Evolutionary conservation across 35 echinoderm and acorn worm species (phyloP).

Genomic region (Ophiothrix spiculata): DNA sequence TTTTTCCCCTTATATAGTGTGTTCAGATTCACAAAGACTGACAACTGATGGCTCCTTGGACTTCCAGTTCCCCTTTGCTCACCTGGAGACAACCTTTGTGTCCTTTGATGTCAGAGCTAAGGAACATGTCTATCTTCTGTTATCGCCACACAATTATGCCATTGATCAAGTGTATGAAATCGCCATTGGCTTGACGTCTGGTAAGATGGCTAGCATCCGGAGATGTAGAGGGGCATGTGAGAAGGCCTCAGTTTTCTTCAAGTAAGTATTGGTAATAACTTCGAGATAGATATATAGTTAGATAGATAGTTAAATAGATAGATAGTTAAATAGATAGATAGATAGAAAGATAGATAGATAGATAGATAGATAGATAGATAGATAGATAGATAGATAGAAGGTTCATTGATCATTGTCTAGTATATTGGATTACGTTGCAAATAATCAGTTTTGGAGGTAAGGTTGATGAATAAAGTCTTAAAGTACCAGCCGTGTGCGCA

Average conservation of each 20-base stretch:
- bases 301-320: no score
- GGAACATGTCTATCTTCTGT: neutral
- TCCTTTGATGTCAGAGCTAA: conserved; percentile 12
- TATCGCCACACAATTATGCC: conserved; percentile 20
- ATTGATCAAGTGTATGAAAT: conserved; percentile 33
- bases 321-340: no score
- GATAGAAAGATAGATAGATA: no score
- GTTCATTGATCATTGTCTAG: no score
- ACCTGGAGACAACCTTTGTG: neutral
- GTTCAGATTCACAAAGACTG: neutral
- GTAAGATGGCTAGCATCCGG: neutral
- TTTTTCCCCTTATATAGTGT: neutral
- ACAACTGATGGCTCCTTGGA: conserved; percentile 3
- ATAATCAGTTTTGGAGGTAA: no score
- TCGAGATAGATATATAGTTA: no score
- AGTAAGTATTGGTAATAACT: no score
- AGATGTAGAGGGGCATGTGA: neutral
- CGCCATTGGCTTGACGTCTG: neutral
- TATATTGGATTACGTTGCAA: no score
- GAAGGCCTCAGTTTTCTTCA: neutral
- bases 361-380: no score
- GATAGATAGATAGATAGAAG: no score
- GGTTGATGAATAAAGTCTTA: no score
- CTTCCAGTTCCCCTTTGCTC: neutral
- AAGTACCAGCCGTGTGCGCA: no score